These are phyloP conservation scores for Fistularia tabacaria DNA, from an alignment of 2,797 vertebrate genomes.

Conservation along the genomic window DNA sequence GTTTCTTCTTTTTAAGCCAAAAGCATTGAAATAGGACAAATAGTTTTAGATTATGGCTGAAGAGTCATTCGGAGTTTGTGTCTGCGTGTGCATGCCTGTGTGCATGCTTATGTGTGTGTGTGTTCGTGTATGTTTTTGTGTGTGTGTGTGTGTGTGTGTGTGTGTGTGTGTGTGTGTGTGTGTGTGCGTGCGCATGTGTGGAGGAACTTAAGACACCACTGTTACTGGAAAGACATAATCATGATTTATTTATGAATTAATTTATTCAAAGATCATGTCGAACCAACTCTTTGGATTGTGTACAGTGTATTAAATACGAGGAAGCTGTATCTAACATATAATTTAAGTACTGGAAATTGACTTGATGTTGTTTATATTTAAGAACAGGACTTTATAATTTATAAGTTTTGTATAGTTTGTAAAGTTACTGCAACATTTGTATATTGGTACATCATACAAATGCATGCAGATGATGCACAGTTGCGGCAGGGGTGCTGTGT, in stretches of 20 bases:
- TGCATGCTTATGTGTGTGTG: background rate
- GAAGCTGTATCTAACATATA: constrained; percentile 57
- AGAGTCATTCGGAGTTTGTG: constrained; percentile 14
- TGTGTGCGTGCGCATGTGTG: constrained; percentile 6
- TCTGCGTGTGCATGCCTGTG: constrained; percentile 18
- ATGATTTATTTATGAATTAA: constrained; percentile 74
- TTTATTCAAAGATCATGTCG: constrained; percentile 71
- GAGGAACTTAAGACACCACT: constrained; percentile 42
- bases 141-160: constrained; percentile 7
- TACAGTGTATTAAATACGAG: constrained; percentile 17
- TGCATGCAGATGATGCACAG: constrained; percentile 8
- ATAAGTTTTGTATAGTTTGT: constrained; percentile 65
- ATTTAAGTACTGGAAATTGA: constrained; percentile 64
- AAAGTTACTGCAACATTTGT: constrained; percentile 46
- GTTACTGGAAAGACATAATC: constrained; percentile 65
- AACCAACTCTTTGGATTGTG: constrained; percentile 48
- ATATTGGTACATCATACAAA: constrained; percentile 36
- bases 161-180: constrained; percentile 13
- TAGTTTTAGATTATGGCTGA: constrained; percentile 34
- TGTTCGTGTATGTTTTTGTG: constrained; percentile 6
- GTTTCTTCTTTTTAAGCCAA: constrained; percentile 42
- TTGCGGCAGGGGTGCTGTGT: constrained; percentile 6
- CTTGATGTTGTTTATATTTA: constrained; percentile 72
- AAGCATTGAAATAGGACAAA: constrained; percentile 52
- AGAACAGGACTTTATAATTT: constrained; percentile 65